Base-by-base conservation (phyloP, 1,140 invertebrate genomes). In the Lordiphosa stackelbergi region DNA sequence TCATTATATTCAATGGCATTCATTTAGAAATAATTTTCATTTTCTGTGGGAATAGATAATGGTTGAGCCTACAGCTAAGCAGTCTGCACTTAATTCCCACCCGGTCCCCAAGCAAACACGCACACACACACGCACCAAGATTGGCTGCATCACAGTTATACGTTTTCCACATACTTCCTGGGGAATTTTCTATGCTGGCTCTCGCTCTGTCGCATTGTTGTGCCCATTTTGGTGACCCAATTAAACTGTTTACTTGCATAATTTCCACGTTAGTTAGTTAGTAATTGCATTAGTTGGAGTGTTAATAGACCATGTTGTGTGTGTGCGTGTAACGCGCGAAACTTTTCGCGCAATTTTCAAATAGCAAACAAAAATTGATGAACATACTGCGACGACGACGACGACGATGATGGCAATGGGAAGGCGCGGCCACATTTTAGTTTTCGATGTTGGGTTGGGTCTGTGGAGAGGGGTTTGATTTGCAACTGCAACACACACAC, bases 161-260 rank as follows among this genome's bases (percentile, higher is more conserved):
- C 11, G 11, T 28, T 31, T 7, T 7, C 22, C 11, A 28, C 24
- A 24, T 24, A 24, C 28, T 28, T 45, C 31, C 43, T 46, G 43
- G 43, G 31, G 28, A 31, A 31, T 31, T 31, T 46, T 12, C 43
- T 12, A 24, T 28, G 24, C n/a, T 46, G 24, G 43, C 7, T 8
- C 28, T 46, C 24, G 24, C 43, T 13, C 31, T 46, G 22, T 46
- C 22, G 24, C 28, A 28, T 22, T 45, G 22, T 11, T 12, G 63
- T 38, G 54, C 61, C 63, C 47, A 37, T 55, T 64, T 65, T 49
- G 46, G 53, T 66, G 75, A 75, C 75, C 75, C 51, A 79, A 79
- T 79, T 79, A 79, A 79, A 83, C 68, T 79, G 77, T 79, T 79
- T 79, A 79, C 75, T 79, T 81, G 75, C 75, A 79, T 79, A 79